Conservation (phyloP, 2,113 vertebrate genomes). For the Hirundichthys speculiger region DNA sequence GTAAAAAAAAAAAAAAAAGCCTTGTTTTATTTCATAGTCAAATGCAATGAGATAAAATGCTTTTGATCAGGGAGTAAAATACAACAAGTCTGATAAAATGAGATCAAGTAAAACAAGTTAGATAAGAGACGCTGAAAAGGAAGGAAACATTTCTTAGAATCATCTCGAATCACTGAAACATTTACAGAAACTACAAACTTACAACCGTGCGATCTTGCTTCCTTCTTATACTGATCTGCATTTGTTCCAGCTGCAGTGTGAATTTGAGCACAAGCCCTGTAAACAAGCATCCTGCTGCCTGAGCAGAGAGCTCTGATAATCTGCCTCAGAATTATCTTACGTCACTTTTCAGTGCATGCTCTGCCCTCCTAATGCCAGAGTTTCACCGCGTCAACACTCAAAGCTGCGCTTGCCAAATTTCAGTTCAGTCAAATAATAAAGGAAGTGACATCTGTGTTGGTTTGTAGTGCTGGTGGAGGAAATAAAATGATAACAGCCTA, state of each 20-base stretch:
- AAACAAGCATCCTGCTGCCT: constrained; percentile 46
- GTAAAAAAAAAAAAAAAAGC: no score
- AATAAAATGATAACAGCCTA: constrained; percentile 69
- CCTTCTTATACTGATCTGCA: constrained; percentile 9
- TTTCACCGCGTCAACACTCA: constrained; percentile 52
- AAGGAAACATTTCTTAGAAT: neutral
- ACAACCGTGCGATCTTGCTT: constrained; percentile 12
- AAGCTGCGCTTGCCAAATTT: constrained; percentile 35
- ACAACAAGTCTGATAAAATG: no score
- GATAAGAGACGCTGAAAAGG: neutral
- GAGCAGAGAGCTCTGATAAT: constrained; percentile 50
- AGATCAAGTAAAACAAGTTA: no score
- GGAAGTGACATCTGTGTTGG: constrained; percentile 65
- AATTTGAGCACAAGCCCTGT: constrained; percentile 26
- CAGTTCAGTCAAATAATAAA: constrained; percentile 35
- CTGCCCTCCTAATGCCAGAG: constrained; percentile 49
- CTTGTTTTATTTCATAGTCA: no score
- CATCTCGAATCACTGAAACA: constrained; percentile 5
- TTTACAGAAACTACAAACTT: constrained; percentile 9
- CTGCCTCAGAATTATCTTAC: constrained; percentile 54
- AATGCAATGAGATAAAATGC: no score
- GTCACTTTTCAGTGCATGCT: constrained; percentile 48
- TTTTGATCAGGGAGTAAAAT: no score
- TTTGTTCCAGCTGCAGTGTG: constrained; percentile 15
- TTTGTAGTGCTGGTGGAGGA: constrained; percentile 49